These are phyloP conservation scores for Dendrocincla tyrannina DNA, from an alignment of 2,797 vertebrate species.

Conservation along the genomic window DNA sequence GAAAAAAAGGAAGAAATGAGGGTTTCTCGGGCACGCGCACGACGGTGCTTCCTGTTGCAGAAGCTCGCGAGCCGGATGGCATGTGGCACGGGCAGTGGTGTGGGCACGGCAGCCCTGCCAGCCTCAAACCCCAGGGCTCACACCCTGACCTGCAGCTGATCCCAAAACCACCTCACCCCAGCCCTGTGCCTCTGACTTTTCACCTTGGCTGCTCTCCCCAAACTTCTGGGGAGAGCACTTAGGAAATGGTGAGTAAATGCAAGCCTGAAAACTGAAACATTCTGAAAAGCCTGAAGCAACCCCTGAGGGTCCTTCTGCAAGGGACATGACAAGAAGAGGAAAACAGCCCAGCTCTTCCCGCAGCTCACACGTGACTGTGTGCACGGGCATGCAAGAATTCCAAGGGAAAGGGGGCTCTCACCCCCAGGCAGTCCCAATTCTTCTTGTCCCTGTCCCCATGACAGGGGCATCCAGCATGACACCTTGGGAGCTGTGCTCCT, in stretches of 20 bases:
- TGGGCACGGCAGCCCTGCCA: not conserved
- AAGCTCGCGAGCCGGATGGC: not conserved
- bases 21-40: not conserved
- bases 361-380: not conserved
- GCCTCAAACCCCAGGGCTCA: not conserved
- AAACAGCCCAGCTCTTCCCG: not conserved
- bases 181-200: not conserved
- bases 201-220: not conserved
- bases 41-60: slow-evolving; percentile 5
- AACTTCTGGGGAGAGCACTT: not conserved
- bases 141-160: fast-evolving
- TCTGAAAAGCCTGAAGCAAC: not conserved
- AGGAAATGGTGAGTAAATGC: not conserved
- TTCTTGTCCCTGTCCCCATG: not conserved
- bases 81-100: fast-evolving
- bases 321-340: not conserved
- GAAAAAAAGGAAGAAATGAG: slow-evolving; percentile 38
- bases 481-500: not conserved
- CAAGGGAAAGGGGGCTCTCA: not conserved
- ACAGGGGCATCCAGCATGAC: not conserved
- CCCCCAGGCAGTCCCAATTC: not conserved
- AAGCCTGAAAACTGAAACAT: not conserved
- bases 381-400: not conserved
- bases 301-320: not conserved
- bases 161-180: fast-evolving